Evolutionary conservation across 2,113 vertebrate genomes (phyloP), one percentile per base, ranked within the genome.

Genomic region (Holacanthus passer): DNA sequence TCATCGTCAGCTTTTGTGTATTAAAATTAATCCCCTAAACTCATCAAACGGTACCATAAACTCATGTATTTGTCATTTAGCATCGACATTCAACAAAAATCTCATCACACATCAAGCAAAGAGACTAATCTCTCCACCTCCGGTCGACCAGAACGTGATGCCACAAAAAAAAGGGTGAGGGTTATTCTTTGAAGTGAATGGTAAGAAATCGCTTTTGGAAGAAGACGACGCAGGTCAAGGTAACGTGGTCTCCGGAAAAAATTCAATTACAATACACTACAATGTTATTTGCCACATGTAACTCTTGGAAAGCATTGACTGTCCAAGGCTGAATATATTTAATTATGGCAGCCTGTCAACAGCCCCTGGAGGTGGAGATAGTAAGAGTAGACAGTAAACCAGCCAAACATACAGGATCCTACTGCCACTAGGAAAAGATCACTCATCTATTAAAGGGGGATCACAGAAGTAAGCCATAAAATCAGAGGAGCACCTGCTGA

Each of bases 401-500:
- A 37, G 41, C 4, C 48, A 56, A 60, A 22, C 14, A 48, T 5
- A 10, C 27, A 56, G 47, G n/a, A 41, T 31, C 65, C 24, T 22
- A n/a, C 27, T 2, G 19, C 24, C 16, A 35, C 2, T 27, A 5
- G 12, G 3, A 27, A 60, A 55, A 67, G 12, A 48, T 56, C 31
- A 24, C 4, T 50, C 14, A 39, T 71, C 27, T 75, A 78, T 29
- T 32, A n/a, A 78, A 31, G 12, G 35, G 43, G 48, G 48, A 59
- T 50, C 29, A 52, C 35, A 35, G 13, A 27, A 5, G 14, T 14
- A 20, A 64, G 53, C 66, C 68, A 62, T 66, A 41, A 77, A 68
- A 43, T 17, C 70, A 62, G 48, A 79, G 20, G 20, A 31, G 62
- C 77, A 84, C 81, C 79, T 85, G 83, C 68, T 59, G 85, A 85